phyloP scores from a whole-genome alignment of 1,140 invertebrate species.

The Macrobrachium nipponense region DNA sequence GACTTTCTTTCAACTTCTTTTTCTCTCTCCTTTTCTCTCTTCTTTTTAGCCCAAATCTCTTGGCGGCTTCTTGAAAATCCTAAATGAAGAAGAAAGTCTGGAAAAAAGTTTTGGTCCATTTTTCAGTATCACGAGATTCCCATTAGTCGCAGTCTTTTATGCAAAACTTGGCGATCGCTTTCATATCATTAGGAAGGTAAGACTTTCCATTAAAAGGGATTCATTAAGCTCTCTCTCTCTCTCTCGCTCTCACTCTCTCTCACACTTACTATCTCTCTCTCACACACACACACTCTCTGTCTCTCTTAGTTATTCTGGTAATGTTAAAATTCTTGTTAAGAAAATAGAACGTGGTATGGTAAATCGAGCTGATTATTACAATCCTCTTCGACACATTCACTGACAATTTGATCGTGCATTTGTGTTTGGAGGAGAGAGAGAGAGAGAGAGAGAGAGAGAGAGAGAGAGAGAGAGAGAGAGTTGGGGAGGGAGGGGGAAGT shows the following conservation, averaged over 20 bases:
- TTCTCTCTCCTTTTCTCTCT: not conserved
- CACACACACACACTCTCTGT: no score
- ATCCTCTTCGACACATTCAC: no score
- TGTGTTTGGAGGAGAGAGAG: constrained; percentile 10
- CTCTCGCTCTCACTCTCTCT: not conserved
- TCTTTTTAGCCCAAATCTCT: not conserved
- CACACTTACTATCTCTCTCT: constrained; percentile 1
- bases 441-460: not conserved
- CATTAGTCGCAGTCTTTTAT: constrained; percentile 50
- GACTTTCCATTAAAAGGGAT: constrained; percentile 52
- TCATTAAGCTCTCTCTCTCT: constrained; percentile 33
- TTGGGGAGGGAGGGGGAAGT: not conserved
- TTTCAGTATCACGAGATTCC: constrained; percentile 41
- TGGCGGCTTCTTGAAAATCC: constrained; percentile 1
- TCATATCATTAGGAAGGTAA: constrained; percentile 57
- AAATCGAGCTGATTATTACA: no score
- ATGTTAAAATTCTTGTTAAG: no score
- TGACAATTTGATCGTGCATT: not conserved
- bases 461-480: constrained; percentile 10
- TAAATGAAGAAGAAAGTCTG: not conserved
- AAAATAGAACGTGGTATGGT: no score
- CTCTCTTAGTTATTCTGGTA: no score
- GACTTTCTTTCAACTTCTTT: not conserved
- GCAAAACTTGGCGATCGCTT: constrained; percentile 47
- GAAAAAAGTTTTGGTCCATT: constrained; percentile 46